Base-by-base conservation (phyloP, 2,797 vertebrate genomes). In the Danio tinwini region DNA sequence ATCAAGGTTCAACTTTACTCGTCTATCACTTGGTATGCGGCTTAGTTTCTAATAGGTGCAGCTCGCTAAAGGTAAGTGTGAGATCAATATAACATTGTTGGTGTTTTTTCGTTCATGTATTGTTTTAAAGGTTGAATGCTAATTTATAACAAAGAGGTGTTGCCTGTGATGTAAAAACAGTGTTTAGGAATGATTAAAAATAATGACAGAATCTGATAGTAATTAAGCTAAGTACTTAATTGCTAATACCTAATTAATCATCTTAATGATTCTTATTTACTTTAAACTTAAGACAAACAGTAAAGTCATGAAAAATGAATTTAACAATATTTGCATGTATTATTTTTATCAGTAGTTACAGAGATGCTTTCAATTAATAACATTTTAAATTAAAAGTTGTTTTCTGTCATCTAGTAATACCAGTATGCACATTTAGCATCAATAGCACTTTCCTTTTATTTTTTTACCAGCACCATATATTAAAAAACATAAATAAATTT, bases 1-100 rank as follows among this genome's bases (percentile, higher is more conserved):
- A 89, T 90, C 90, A 94, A 94, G 92, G 94, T 93, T 82, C 91
- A 92, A 84, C 76, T 50, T 52, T 39, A 62, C 85, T 85, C 85
- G 87, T 78, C 6, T 45, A 87, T 87, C 84, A 42, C 63, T 85
- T 56, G 39, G 29, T 37, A n/a, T 17, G 21, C 14, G 62, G 83
- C 67, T 42, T 76, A 82, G 87, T 88, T 74, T 76, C 55, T 53
- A 63, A 62, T 62, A 78, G 81, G 82, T 81, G 81, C 55, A 21
- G 79, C 11, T 55, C n/a, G 44, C 44, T 76, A 40, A 74, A 90
- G 92, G 94, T 94, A 92, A 89, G 93, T 83, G 53, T 78, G 78
- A 83, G 17, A n/a, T 65, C 40, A 0, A 5, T 29, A 74, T 56
- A 10, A 17, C 19, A 79, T 83, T 4, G 39, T 75, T 84, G 9